Evolutionary conservation across 2,797 vertebrate genomes (phyloP), one percentile per base, ranked within the genome.

Genomic region (Acropternis orthonyx): DNA sequence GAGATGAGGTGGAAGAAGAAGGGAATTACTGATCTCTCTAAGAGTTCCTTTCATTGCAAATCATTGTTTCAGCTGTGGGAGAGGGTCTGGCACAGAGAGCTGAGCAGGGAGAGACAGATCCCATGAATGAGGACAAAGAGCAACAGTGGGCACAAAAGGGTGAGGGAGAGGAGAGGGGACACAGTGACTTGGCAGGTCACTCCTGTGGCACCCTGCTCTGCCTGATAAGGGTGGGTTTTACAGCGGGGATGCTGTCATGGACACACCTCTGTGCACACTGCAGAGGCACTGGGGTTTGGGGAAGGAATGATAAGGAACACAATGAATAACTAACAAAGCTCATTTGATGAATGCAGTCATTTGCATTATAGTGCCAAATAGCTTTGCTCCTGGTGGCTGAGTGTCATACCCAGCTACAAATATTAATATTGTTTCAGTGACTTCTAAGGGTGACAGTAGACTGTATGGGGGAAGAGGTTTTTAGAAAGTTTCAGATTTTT

Each of bases 141-240:
- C n/a, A 46, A 14, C 44, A 13, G 73, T 56, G 73, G 69, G 85
- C 92, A 97, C 96, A 98, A 97, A 97, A 93, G 95, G 96, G 76
- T 85, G 84, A 76, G 56, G 88, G 92, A 95, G 97, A 97, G 49
- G 37, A 95, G 88, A 93, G 77, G 93, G 85, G 96, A 81, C 26
- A 67, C 30, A 81, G 97, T 92, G 96, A 95, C 95, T 98, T 98
- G 97, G 96, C 98, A 98, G 98, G 98, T 98, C 98, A 98, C 96
- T 92, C 85, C 96, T 37, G 72, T 78, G 72, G 97, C 98, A 59
- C 98, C 98, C 98, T 97, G 97, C 96, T 96, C 91, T 80, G 92
- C 92, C 95, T 97, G 99, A 99, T 99, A 99, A 99, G 98, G 96
- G 88, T 79, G 69, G 94, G 66, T 96, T 97, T 98, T 98, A 98